phyloP scores from a whole-genome alignment of 2,113 vertebrate species.

The Eulacestoma nigropectus region DNA sequence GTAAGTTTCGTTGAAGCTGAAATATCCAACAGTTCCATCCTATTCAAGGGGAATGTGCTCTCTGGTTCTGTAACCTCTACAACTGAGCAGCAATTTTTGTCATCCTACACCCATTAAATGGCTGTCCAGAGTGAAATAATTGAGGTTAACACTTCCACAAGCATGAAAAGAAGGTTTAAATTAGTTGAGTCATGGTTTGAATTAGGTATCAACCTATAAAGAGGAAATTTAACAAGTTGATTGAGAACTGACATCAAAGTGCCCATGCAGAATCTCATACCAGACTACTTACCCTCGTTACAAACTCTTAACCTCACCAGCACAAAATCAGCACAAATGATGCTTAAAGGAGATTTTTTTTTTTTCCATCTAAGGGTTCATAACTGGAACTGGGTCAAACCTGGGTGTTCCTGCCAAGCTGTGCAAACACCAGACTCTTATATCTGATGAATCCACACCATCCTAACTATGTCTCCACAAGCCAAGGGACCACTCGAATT shows the following conservation, averaged over 20 bases:
- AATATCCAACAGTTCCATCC: not conserved
- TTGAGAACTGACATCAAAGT: not conserved
- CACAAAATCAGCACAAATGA: not conserved
- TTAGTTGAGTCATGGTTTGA: not conserved
- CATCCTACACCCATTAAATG: not conserved
- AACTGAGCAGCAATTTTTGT: not conserved
- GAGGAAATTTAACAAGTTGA: not conserved
- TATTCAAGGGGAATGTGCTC: not conserved
- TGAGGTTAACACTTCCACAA: not conserved
- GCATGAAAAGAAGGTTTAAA: not conserved
- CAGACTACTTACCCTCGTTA: not conserved
- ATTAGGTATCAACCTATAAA: not conserved
- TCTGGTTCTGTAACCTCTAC: not conserved
- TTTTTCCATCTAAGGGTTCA: not conserved
- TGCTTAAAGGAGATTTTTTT: not conserved
- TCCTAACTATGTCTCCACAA: not conserved
- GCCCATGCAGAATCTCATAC: not conserved
- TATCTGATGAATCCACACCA: not conserved
- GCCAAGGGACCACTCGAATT: not conserved
- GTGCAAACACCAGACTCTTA: not conserved
- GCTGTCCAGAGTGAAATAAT: not conserved
- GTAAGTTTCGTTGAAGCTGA: not conserved
- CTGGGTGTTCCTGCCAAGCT: not conserved
- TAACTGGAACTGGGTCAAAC: not conserved
- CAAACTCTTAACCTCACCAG: not conserved